Conservation (phyloP, 2,113 vertebrate species). For the Oncorhynchus gorbuscha region DNA sequence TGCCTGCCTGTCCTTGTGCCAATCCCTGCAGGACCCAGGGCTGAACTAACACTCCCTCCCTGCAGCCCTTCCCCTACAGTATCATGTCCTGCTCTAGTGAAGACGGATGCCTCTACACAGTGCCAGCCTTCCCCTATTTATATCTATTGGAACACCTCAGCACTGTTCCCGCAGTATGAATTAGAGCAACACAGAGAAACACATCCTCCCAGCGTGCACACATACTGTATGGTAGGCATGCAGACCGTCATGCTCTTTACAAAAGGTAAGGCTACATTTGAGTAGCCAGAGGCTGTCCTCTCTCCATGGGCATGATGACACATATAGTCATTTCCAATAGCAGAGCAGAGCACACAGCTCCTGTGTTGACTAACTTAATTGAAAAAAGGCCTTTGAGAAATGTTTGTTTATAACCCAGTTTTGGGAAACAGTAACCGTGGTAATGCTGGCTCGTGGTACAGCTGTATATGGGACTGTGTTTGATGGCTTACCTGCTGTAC, state of each 20-base stretch:
- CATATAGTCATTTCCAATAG: neutral
- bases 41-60: neutral
- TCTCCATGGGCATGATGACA: neutral
- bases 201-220: neutral
- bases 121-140: neutral
- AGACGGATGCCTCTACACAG: neutral
- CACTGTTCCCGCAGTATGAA: neutral
- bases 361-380: neutral
- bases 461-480: neutral
- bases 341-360: neutral
- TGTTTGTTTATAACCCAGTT: neutral
- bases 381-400: neutral
- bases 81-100: neutral
- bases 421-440: neutral
- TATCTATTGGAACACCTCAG: neutral
- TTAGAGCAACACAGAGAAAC: neutral
- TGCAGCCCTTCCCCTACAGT: neutral
- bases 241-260: neutral
- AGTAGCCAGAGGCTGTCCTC: neutral
- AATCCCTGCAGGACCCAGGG: neutral
- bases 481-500: slow-evolving; percentile 87
- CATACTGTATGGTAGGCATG: neutral
- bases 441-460: neutral
- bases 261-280: slow-evolving; percentile 10
- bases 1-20: neutral